Base-by-base conservation (phyloP, 1,140 invertebrate species). In the Cotesia typhae region DNA sequence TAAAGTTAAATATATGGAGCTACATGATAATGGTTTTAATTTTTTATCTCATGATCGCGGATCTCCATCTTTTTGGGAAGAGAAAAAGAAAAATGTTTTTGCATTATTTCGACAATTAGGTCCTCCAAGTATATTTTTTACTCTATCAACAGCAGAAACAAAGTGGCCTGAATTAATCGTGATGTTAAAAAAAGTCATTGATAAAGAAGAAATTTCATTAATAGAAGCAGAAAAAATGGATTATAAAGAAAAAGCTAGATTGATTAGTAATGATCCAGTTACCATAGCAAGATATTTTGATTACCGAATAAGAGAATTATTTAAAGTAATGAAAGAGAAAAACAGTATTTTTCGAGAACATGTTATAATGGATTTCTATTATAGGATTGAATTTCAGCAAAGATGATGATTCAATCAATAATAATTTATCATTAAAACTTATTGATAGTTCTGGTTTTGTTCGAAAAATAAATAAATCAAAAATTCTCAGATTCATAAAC, bases 341-440 rank as follows among this genome's bases (percentile, higher is more conserved):
- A 61, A 37, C 28, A 61, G 59, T 28, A 17, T 61, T 17, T 61
- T 61, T 51, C 17, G 51, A 47, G 12, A 63, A 41, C 41, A 75
- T 36, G 36, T 72, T 53, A 37, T 74, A 17, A 67, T 60, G 65
- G 73, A 82, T 69, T 75, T 69, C 67, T 83, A 79, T 67, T 80
- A 76, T 61, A 72, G 81, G 77, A 83, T 85, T 75, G 87, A 85
- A 82, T 88, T 87, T 80, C 84, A 85, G 79, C 83, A 86, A 79
- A 77, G 80, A 55, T 63, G 59, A 69, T 20, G 55, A 75, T 41
- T 37, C 2, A 41, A 35, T n/a, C 38, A 52, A 59, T 4, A 52
- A 67, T 41, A 41, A 9, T 41, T 9, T 7, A 7, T 9, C 38
- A 7, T 41, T 41, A 41, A 41, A 41, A 41, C 38, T 41, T 0